phyloP scores from a whole-genome alignment of 2,113 vertebrate species.

The Mustela lutreola region DNA sequence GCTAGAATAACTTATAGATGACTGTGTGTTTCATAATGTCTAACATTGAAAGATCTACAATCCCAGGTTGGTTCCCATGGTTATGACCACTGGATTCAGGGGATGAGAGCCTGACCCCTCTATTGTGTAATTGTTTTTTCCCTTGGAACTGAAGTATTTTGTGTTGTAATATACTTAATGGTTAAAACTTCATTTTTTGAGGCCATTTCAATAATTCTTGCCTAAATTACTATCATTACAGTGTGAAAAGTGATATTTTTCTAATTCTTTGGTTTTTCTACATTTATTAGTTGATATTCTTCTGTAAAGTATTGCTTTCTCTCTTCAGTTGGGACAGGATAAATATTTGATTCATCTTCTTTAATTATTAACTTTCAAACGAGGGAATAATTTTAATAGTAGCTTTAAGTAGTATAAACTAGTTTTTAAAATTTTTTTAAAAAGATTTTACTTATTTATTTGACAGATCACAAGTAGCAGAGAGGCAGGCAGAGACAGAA shows the following conservation, averaged over 20 bases:
- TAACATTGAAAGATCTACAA: neutral
- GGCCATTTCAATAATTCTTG: neutral
- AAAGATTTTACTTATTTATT: no score
- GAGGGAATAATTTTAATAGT: neutral
- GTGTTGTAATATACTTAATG: neutral
- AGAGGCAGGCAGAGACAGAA: no score
- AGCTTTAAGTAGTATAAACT: no score
- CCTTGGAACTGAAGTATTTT: neutral
- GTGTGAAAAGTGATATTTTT: neutral
- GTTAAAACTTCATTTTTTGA: neutral
- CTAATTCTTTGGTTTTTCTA: neutral
- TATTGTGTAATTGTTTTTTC: neutral
- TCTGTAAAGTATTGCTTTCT: slow-evolving; percentile 5
- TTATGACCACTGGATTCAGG: neutral
- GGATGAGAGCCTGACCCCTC: neutral
- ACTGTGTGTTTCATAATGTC: neutral
- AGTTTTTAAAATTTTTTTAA: no score
- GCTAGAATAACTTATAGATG: neutral
- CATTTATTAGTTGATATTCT: slow-evolving; percentile 2
- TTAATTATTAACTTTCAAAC: slow-evolving; percentile 41
- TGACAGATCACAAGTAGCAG: no score
- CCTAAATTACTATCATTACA: neutral
- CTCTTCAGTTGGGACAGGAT: neutral
- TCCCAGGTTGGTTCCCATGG: neutral
- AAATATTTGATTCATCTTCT: slow-evolving; percentile 13